Evolutionary conservation across 2,797 vertebrate genomes (phyloP).

Genomic region (Borostomias antarcticus): DNA sequence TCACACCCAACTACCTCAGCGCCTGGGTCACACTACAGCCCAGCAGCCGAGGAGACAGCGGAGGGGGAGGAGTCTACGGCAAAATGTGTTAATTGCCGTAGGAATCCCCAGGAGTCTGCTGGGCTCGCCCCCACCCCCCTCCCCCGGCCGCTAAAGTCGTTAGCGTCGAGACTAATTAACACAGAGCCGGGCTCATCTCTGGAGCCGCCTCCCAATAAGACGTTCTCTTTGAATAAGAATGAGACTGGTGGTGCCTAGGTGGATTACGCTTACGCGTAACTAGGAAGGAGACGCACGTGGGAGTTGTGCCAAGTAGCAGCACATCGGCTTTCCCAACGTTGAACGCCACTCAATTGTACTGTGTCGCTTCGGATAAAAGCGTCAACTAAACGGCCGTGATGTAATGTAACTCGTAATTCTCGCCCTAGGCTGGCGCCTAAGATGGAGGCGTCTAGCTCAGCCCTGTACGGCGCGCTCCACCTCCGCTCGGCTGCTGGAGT

Average conservation of each 20-base stretch:
- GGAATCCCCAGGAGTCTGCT: conserved; percentile 54
- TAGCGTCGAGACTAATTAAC: conserved; percentile 72
- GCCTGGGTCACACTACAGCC: not conserved
- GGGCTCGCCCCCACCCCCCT: conserved; percentile 35
- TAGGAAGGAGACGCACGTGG: too few relatives aligned
- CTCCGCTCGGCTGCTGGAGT: conserved; percentile 7
- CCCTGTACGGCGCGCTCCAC: not conserved
- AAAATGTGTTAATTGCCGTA: conserved; percentile 63
- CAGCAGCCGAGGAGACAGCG: not conserved
- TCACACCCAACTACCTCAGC: not conserved
- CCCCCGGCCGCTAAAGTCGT: conserved; percentile 51
- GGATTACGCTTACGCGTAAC: too few relatives aligned
- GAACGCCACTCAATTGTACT: too few relatives aligned
- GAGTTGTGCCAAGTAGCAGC: too few relatives aligned
- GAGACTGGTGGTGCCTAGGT: too few relatives aligned
- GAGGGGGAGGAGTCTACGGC: conserved; percentile 28
- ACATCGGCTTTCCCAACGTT: too few relatives aligned
- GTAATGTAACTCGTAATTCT: too few relatives aligned
- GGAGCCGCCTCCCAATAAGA: conserved; percentile 35
- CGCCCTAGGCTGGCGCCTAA: not conserved
- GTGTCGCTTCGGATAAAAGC: too few relatives aligned
- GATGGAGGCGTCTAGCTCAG: not conserved
- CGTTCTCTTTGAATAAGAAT: conserved; percentile 33
- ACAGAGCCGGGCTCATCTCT: conserved; percentile 42
- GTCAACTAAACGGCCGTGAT: too few relatives aligned